phyloP scores from a whole-genome alignment of 2,797 vertebrate species.

The Falco novaeseelandiae region DNA sequence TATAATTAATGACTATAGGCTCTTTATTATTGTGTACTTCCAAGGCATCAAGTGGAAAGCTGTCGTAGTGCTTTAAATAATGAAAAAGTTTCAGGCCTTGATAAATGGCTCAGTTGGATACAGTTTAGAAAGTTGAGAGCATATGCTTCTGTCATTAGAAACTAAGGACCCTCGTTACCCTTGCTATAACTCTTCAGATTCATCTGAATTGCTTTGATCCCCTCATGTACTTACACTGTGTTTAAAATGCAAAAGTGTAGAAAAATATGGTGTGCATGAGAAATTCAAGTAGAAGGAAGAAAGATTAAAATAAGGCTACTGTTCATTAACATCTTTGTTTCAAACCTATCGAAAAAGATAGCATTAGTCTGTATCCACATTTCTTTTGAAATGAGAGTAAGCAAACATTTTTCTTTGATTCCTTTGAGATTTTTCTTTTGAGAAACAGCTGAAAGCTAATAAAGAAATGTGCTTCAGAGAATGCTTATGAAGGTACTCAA shows the following conservation, averaged over 20 bases:
- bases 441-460: slow-evolving; percentile 68
- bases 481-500: slow-evolving; percentile 66
- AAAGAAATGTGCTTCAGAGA: slow-evolving; percentile 65
- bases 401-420: slow-evolving; percentile 57
- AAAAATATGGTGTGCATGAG: slow-evolving; percentile 41
- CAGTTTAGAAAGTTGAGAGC: slow-evolving; percentile 70
- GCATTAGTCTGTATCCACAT: neutral
- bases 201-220: slow-evolving; percentile 64
- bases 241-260: slow-evolving; percentile 57
- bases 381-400: slow-evolving; percentile 40
- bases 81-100: slow-evolving; percentile 67
- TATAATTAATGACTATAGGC: slow-evolving; percentile 67
- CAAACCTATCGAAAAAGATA: neutral
- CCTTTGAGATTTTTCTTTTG: slow-evolving; percentile 67
- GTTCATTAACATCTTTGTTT: slow-evolving; percentile 38
- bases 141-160: slow-evolving; percentile 64
- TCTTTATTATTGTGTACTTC: slow-evolving; percentile 67
- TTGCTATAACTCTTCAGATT: slow-evolving; percentile 71
- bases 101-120: slow-evolving; percentile 70
- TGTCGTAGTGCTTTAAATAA: slow-evolving; percentile 70
- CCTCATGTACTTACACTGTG: slow-evolving; percentile 55
- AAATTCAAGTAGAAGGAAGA: slow-evolving; percentile 1
- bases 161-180: slow-evolving; percentile 61
- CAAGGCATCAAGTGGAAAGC: slow-evolving; percentile 64
- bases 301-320: slow-evolving; percentile 58